These are phyloP conservation scores for Paramacrobiotus metropolitanus DNA, from an alignment of 1,140 invertebrate genomes.

Conservation along the genomic window DNA sequence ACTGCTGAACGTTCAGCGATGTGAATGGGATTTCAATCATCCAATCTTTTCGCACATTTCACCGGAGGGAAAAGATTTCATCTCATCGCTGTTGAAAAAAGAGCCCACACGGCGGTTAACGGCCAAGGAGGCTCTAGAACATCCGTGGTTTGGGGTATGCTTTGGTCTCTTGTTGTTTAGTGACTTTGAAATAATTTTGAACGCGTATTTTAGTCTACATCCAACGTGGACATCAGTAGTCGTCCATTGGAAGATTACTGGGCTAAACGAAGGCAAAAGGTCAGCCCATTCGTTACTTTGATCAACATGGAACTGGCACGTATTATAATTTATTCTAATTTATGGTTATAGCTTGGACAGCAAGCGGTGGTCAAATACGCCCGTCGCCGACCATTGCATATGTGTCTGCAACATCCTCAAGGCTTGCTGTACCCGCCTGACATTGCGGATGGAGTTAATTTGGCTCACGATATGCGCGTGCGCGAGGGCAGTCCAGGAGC, in stretches of 20 bases:
- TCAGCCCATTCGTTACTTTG: not conserved
- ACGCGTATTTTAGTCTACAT: not conserved
- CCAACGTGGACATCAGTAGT: not conserved
- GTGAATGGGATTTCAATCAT: conserved; percentile 24
- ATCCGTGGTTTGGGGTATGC: not conserved
- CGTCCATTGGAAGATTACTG: conserved; percentile 4
- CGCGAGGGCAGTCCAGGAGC: not conserved
- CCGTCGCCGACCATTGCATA: not conserved
- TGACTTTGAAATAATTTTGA: not conserved
- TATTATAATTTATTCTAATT: not conserved
- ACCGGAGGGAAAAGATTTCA: conserved; percentile 60
- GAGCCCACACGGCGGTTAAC: not conserved
- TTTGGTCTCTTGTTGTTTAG: not conserved
- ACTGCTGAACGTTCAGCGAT: conserved; percentile 41
- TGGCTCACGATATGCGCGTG: not conserved
- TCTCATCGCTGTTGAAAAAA: conserved; percentile 39
- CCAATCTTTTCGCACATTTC: conserved; percentile 34
- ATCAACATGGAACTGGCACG: not conserved
- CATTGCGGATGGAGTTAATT: not conserved
- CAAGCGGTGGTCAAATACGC: not conserved
- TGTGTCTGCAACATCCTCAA: not conserved
- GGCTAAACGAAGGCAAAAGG: conserved; percentile 4
- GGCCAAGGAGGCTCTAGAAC: not conserved
- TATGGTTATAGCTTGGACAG: not conserved
- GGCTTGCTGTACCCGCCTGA: not conserved